phyloP scores from a whole-genome alignment of 1,140 invertebrate species.

The Drosophila seguyi region DNA sequence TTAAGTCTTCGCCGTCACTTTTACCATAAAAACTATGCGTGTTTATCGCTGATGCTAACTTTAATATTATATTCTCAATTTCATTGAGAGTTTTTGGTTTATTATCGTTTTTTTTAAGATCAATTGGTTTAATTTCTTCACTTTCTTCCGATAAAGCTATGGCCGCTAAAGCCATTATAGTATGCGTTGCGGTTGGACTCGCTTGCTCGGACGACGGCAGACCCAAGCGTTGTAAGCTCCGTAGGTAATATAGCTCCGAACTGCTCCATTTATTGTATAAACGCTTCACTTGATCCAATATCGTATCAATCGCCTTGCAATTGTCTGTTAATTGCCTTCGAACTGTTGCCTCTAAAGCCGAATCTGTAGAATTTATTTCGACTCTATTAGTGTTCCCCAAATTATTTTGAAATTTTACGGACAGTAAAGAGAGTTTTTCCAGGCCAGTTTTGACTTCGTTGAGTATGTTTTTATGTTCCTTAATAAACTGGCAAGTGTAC shows the following conservation, averaged over 20 bases:
- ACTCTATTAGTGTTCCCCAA: constrained; percentile 11
- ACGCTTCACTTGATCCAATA: constrained; percentile 52
- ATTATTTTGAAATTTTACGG: constrained; percentile 51
- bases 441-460: constrained; percentile 52
- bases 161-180: constrained; percentile 69
- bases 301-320: constrained; percentile 38
- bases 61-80: constrained; percentile 65
- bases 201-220: constrained; percentile 20
- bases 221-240: constrained; percentile 66
- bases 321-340: constrained; percentile 47
- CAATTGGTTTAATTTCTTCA: constrained; percentile 9
- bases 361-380: constrained; percentile 3
- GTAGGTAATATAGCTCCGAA: constrained; percentile 64
- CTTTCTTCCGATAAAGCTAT: constrained; percentile 65
- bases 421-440: constrained; percentile 53
- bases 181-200: constrained; percentile 43
- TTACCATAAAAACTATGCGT: constrained; percentile 15
- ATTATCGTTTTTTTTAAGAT: constrained; percentile 6
- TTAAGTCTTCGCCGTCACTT: constrained; percentile 15
- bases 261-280: constrained; percentile 69
- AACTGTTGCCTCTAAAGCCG: constrained; percentile 48
- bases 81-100: constrained; percentile 47
- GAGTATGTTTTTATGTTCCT: constrained; percentile 60
- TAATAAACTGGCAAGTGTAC: constrained; percentile 51
- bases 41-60: constrained; percentile 35